phyloP scores from a whole-genome alignment of 2,797 vertebrate species.

The Liasis olivaceus region DNA sequence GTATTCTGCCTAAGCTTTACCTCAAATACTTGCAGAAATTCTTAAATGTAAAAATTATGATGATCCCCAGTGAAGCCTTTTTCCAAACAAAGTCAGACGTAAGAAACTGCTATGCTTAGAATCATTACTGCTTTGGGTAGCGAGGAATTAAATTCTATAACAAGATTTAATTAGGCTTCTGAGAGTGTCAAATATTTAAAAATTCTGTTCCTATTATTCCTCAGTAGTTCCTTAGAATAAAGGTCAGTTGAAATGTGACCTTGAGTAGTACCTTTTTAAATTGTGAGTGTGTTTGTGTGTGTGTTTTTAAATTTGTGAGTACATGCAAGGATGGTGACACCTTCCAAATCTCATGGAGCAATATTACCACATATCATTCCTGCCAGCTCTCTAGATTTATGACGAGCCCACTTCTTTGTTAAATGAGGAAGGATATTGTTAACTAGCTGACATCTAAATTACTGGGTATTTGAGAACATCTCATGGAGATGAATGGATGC shows the following conservation, averaged over 20 bases:
- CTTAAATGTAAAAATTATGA: not conserved
- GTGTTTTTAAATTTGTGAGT: not conserved
- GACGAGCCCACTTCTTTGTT: constrained; percentile 10
- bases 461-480: constrained; percentile 25
- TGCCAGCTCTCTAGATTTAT: constrained; percentile 24
- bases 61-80: not conserved
- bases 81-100: not conserved
- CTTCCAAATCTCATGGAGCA: not conserved
- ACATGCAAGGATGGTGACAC: not conserved
- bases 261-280: not conserved
- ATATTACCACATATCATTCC: constrained; percentile 13
- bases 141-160: not conserved
- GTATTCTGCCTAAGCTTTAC: not conserved
- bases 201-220: not conserved
- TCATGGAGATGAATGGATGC: constrained; percentile 30
- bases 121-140: not conserved
- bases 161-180: not conserved
- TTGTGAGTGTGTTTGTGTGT: not conserved
- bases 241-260: not conserved
- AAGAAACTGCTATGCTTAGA: not conserved
- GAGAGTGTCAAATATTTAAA: not conserved
- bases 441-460: constrained; percentile 43
- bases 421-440: constrained; percentile 30
- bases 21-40: not conserved
- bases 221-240: not conserved